Base-by-base conservation (phyloP, 2,888 invertebrate species). In the Caenorhabditis uteleia region DNA sequence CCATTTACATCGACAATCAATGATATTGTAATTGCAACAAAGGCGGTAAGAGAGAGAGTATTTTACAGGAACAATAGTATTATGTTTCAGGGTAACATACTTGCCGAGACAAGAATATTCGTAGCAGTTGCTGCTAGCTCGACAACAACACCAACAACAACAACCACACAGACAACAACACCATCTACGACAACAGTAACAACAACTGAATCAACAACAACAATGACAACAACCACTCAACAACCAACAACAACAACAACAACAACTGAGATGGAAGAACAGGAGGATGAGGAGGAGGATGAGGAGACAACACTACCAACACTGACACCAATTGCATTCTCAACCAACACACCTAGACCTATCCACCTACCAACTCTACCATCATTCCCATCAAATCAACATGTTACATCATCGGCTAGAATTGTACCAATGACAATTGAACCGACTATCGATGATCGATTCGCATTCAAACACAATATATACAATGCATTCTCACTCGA, bases 401-500 rank as follows among this genome's bases (percentile, higher is more conserved):
- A n/a, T n/a, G n/a, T n/a, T n/a, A n/a, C n/a, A n/a, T n/a, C n/a
- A 16, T 58, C 29, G 34, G 50, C 12, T 31, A 56, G 29, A 40
- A 16, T 47, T 16, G 20, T 38, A 4, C 48, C 48, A 10, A 48
- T 48, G 26, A 38, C 14, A 6, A 26, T 38, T 25, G 10, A 23
- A 3, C 16, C 31, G 4, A 31, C 44, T 16, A 10, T 18, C 4
- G 16, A 20, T 36, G 6, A 5, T 0, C 25, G 25, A n/a, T 59
- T 68, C 47, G 12, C 31, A 7, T 72, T 72, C 59, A 25, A 40
- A 0, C 48, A 43, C 2, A 48, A 53, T 2, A 43, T 54, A 42
- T 75, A 75, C 50, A 53, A 48, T 14, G 72, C 67, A 0, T 55
- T 68, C 43, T 53, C 77, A 3, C 60, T 75, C 0, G 80, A 80